Evolutionary conservation across 2,797 vertebrate species (phyloP), one percentile per base, ranked within the genome.

Genomic region (Stomatorhinus walkeri): DNA sequence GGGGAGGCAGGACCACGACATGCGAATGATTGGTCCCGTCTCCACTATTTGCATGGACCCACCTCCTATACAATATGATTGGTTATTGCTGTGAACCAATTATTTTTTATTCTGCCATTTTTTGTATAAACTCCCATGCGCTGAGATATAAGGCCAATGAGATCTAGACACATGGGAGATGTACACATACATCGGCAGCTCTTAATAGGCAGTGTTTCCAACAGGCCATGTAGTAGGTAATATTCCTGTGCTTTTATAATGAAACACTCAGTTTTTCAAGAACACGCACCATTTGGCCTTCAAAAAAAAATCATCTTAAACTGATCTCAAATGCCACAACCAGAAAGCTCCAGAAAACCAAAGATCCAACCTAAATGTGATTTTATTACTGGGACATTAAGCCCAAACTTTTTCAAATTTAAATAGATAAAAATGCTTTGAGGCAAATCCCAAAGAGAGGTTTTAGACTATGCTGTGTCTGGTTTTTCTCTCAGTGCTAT

Each of bases 371-470:
- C 59, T 87, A 90, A 88, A 16, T 68, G 24, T 68, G 61, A 68
- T 68, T 68, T 68, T 68, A 32, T 68, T 81, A 68, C 79, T 76
- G 86, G 56, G 36, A 85, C 40, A 88, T 90, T 90, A 87, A 90
- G 72, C 61, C 24, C 16, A 28, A 54, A 83, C 4, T 64, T 87
- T 32, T 88, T 43, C 48, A 85, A 85, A 88, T 61, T 88, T 52
- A 88, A 83, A 88, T 24, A 59, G 7, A 32, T 8, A 59, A 56
- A 84, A 84, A 84, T 59, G 88, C 43, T 61, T 84, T 88, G 40
- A 43, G 22, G 56, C 59, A 88, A 79, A 79, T 79, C 72, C 72
- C 72, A 79, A 79, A 79, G 16, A 32, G 64, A 16, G 40, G 22
- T 68, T 88, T 83, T 36, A 48, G 52, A 32, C 24, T 9, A 46